phyloP scores from a whole-genome alignment of 2,113 vertebrate species.

The Spea bombifrons region DNA sequence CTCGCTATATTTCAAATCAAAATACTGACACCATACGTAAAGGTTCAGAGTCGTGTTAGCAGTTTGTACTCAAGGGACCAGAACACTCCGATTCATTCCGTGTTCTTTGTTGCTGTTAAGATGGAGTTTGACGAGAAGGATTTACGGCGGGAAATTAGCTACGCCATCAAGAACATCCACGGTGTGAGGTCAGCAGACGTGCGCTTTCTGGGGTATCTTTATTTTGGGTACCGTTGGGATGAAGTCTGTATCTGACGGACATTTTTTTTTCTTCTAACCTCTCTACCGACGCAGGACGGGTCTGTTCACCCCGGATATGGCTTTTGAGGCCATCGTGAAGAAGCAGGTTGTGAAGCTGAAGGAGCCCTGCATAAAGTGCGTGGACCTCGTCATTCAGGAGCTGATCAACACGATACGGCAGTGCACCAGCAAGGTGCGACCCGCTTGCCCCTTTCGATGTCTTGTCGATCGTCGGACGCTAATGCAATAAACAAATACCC shows the following conservation, averaged over 20 bases:
- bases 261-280: constrained; percentile 10
- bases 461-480: background rate
- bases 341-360: constrained; percentile 98
- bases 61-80: background rate
- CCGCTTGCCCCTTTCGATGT: constrained; percentile 24
- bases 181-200: constrained; percentile 82
- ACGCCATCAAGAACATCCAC: constrained; percentile 97
- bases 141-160: constrained; percentile 89
- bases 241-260: too few relatives aligned
- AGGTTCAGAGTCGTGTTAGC: too few relatives aligned
- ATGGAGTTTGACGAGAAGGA: constrained; percentile 98
- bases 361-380: constrained; percentile 93
- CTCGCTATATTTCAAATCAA: too few relatives aligned
- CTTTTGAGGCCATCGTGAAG: constrained; percentile 96
- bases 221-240: too few relatives aligned
- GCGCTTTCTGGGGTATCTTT: too few relatives aligned
- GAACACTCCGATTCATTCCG: background rate
- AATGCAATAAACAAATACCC: too few relatives aligned
- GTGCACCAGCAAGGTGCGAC: constrained; percentile 89
- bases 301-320: constrained; percentile 96
- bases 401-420: constrained; percentile 88
- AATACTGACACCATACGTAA: too few relatives aligned
- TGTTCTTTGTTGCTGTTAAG: constrained; percentile 57
- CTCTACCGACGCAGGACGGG: constrained; percentile 79
- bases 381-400: constrained; percentile 92